Evolutionary conservation across 2,113 vertebrate species (phyloP).

Genomic region (Heptranchias perlo): DNA sequence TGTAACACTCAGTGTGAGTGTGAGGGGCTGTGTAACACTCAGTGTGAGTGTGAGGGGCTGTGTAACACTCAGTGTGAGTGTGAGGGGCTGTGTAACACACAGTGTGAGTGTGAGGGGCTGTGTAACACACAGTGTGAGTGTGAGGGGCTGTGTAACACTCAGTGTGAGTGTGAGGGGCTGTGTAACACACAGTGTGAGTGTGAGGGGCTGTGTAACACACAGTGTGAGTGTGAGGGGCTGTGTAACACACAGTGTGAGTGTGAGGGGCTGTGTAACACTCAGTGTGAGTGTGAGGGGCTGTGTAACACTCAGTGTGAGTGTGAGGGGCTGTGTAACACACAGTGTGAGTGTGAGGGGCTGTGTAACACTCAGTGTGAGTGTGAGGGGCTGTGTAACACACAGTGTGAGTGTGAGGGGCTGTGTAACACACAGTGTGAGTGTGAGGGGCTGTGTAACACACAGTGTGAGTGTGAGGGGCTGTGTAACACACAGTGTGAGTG

Average conservation of each 20-base stretch:
- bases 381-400: background rate
- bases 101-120: background rate
- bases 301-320: no score
- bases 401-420: background rate
- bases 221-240: conserved; percentile 13
- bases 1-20: background rate
- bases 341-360: background rate
- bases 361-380: background rate
- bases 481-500: background rate
- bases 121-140: background rate
- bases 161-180: no score
- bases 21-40: background rate
- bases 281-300: background rate
- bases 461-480: no score
- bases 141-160: no score
- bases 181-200: conserved; percentile 14
- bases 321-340: background rate
- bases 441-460: no score
- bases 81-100: background rate
- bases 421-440: background rate
- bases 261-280: background rate
- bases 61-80: no score
- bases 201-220: background rate
- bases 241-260: background rate
- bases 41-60: conserved; percentile 13